A percentile compares a stretch with the other conserved stretches of the same genome.
phyloP scores from a whole-genome alignment of 2,797 vertebrate genomes.

The Sebastes vulpes region DNA sequence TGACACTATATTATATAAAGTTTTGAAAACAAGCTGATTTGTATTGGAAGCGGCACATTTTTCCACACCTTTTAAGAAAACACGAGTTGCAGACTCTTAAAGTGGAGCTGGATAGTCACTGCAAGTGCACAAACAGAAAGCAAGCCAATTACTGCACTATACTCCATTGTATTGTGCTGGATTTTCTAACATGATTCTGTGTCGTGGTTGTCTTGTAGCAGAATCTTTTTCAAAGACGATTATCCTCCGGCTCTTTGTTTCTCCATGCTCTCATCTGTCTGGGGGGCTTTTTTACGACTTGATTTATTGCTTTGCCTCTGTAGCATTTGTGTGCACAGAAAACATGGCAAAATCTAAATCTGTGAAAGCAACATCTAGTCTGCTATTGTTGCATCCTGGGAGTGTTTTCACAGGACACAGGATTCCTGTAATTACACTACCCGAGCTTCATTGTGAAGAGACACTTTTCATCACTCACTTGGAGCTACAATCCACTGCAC shows the following conservation, averaged over 20 bases:
- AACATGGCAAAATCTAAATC: neutral
- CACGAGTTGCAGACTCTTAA: neutral
- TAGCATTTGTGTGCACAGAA: neutral
- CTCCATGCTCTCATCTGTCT: constrained; percentile 30
- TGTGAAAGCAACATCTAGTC: neutral
- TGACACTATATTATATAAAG: neutral
- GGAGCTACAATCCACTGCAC: neutral
- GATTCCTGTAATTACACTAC: constrained; percentile 25
- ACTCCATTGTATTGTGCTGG: constrained; percentile 6
- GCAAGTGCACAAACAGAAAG: constrained; percentile 11
- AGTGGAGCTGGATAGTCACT: neutral
- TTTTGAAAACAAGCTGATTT: neutral
- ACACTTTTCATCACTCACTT: constrained; percentile 5
- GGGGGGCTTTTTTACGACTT: constrained; percentile 2
- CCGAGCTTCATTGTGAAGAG: constrained; percentile 18
- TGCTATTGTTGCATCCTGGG: neutral
- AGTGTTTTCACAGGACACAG: constrained; percentile 19
- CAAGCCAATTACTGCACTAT: neutral
- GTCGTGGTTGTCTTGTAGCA: constrained; percentile 23
- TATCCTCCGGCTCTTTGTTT: constrained; percentile 24
- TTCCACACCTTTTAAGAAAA: neutral
- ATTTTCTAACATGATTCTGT: constrained; percentile 14
- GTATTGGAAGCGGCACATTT: neutral
- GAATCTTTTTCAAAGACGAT: constrained; percentile 25
- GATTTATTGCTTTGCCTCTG: neutral